These are phyloP conservation scores for human (Homo sapiens) DNA, from an alignment of 2,113 vertebrate genomes.

Conservation along the genomic window GRCh38 chr4:101107001-101107500, in stretches of 20 bases:
- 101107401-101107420: background rate
- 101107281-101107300: background rate
- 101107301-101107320: background rate
- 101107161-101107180: background rate
- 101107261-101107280: slow-evolving; percentile 25
- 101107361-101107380: background rate
- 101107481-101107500: background rate
- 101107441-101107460: background rate
- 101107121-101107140: background rate
- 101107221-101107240: background rate
- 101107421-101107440: background rate
- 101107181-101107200: background rate
- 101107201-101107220: background rate
- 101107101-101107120: background rate
- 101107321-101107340: background rate
- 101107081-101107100: background rate
- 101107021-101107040: background rate
- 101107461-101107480: background rate
- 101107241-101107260: background rate
- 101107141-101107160: background rate
- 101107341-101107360: background rate
- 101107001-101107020: background rate
- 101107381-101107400: background rate
- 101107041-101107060: background rate
- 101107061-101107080: background rate